These are phyloP conservation scores for Adelges cooleyi DNA, from an alignment of 1,140 invertebrate species.

Conservation along the genomic window DNA sequence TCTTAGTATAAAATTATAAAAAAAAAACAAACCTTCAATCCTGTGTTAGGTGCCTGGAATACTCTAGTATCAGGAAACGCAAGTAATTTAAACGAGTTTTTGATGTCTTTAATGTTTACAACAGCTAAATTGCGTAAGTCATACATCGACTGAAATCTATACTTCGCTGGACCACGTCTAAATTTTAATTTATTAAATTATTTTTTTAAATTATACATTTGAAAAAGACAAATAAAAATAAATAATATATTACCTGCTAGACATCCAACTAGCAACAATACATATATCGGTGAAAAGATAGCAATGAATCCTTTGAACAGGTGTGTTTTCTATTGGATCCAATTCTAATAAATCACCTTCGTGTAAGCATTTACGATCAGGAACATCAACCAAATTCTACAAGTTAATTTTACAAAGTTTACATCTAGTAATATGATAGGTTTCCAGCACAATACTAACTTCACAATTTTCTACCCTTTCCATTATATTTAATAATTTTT, in stretches of 20 bases:
- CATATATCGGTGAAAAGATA: conserved; percentile 84
- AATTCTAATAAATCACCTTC: conserved; percentile 85
- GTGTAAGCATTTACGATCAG: conserved; percentile 63
- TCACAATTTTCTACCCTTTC: conserved; percentile 83
- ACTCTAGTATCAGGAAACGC: conserved; percentile 88
- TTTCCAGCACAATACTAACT: conserved; percentile 40
- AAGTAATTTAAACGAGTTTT: conserved; percentile 82
- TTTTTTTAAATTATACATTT: background rate
- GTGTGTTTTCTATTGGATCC: conserved; percentile 72
- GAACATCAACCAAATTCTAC: conserved; percentile 60
- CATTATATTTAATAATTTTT: conserved; percentile 58
- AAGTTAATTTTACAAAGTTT: conserved; percentile 24
- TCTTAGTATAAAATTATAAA: background rate
- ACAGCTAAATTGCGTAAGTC: conserved; percentile 84
- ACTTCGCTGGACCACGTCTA: conserved; percentile 65
- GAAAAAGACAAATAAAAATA: background rate
- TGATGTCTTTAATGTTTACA: conserved; percentile 88
- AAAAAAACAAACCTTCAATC: conserved; percentile 47
- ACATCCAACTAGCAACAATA: conserved; percentile 62
- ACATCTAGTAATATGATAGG: too few relatives aligned
- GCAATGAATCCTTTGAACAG: conserved; percentile 77
- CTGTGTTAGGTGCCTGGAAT: conserved; percentile 77
- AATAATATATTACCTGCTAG: conserved; percentile 46
- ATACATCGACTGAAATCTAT: conserved; percentile 81
- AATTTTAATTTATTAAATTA: too few relatives aligned